Evolutionary conservation across 2,797 vertebrate species (phyloP).

Genomic region (Euthynnus affinis): DNA sequence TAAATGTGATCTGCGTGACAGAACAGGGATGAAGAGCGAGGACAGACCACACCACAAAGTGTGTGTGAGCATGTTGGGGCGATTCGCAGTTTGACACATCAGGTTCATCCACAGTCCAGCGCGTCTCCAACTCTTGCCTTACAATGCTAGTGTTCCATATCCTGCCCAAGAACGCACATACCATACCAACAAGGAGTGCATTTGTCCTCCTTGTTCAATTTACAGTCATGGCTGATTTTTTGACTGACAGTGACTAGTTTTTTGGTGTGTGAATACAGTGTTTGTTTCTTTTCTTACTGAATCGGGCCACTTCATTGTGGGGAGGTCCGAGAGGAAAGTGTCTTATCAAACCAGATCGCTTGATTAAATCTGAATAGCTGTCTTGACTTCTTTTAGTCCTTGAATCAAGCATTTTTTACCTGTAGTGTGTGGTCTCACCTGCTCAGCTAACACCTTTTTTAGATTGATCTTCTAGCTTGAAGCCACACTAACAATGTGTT

Average conservation of each 20-base stretch:
- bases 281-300: slow-evolving; percentile 48
- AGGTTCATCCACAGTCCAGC: slow-evolving; percentile 81
- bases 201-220: slow-evolving; percentile 47
- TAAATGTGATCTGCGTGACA: slow-evolving; percentile 38
- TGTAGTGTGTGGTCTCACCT: slow-evolving; percentile 47
- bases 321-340: not conserved
- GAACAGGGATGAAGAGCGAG: slow-evolving; percentile 28
- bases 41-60: slow-evolving; percentile 49
- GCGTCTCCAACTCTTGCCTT: slow-evolving; percentile 62
- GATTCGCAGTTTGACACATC: slow-evolving; percentile 49
- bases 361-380: slow-evolving; percentile 53
- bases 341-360: slow-evolving; percentile 41
- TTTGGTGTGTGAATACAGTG: slow-evolving; percentile 26
- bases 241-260: slow-evolving; percentile 41
- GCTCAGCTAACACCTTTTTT: not conserved
- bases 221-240: slow-evolving; percentile 45
- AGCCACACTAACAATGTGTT: slow-evolving; percentile 29
- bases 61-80: slow-evolving; percentile 64
- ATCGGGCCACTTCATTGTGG: not conserved
- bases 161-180: slow-evolving; percentile 69
- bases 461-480: not conserved
- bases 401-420: slow-evolving; percentile 2
- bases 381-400: slow-evolving; percentile 2
- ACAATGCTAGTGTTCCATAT: slow-evolving; percentile 79
- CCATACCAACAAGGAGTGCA: slow-evolving; percentile 45